Evolutionary conservation across 2,113 vertebrate species (phyloP).

Genomic region (Lanius ludovicianus): DNA sequence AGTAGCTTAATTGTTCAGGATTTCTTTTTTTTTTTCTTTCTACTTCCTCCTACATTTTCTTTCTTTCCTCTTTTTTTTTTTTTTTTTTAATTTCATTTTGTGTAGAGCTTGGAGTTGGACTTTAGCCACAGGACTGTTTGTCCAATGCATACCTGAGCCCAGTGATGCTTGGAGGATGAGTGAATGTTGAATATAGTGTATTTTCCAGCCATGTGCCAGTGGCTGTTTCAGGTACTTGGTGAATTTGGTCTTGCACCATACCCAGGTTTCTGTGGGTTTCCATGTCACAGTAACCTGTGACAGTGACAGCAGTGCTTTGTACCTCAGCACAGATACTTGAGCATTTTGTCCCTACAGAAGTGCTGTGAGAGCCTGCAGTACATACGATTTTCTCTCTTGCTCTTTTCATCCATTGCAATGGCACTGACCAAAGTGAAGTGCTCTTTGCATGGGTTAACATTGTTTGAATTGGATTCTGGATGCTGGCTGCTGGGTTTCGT

Average conservation of each 20-base stretch:
- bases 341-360: not conserved
- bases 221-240: not conserved
- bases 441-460: not conserved
- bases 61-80: not conserved
- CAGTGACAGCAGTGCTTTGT: not conserved
- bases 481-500: not conserved
- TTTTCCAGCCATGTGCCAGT: not conserved
- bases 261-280: not conserved
- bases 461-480: not conserved
- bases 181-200: not conserved
- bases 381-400: not conserved
- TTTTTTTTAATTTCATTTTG: not conserved
- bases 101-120: not conserved
- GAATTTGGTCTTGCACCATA: not conserved
- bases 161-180: not conserved
- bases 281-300: rapidly evolving
- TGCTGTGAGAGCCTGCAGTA: not conserved
- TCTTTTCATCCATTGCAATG: not conserved
- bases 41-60: not conserved
- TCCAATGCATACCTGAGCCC: not conserved
- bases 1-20: not conserved
- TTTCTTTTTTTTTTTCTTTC: not conserved
- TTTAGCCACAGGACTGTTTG: not conserved
- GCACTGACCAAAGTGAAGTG: not conserved
- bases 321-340: not conserved